phyloP scores from a whole-genome alignment of 1,140 invertebrate species.

The Harlomillsia oculata region DNA sequence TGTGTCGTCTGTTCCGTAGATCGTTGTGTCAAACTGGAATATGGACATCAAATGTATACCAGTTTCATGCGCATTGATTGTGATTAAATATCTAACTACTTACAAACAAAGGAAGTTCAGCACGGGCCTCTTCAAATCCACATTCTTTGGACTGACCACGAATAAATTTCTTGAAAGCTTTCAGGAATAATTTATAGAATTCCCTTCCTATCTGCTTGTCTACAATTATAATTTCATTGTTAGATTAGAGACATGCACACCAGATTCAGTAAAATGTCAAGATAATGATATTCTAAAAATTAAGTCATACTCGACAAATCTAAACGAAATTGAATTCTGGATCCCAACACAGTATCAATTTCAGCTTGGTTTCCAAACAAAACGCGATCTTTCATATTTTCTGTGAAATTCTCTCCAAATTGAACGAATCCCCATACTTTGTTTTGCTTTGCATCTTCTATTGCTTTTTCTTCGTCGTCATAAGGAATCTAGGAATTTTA shows the following conservation, averaged over 20 bases:
- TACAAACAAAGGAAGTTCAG: constrained; percentile 35
- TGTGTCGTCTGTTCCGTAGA: constrained; percentile 75
- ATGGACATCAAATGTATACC: constrained; percentile 19
- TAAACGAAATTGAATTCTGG: constrained; percentile 55
- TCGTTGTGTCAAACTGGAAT: constrained; percentile 62
- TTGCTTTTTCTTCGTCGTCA: constrained; percentile 48
- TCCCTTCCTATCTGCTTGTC: constrained; percentile 61
- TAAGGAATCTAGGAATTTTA: no score
- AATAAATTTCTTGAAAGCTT: constrained; percentile 53
- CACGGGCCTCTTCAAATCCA: constrained; percentile 47
- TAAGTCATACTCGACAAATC: constrained; percentile 58
- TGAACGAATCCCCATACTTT: constrained; percentile 58
- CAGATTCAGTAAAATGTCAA: no score
- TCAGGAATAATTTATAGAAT: constrained; percentile 51
- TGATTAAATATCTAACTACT: not conserved
- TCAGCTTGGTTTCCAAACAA: constrained; percentile 45
- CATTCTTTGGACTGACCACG: constrained; percentile 49
- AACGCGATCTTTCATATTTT: constrained; percentile 48
- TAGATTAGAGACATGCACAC: no score
- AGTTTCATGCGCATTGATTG: no score
- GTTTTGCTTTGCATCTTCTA: constrained; percentile 50
- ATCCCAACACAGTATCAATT: constrained; percentile 46
- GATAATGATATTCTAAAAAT: constrained; percentile 7
- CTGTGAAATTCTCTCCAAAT: constrained; percentile 65
- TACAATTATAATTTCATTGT: constrained; percentile 39